A percentile compares a stretch with the other conserved stretches of the same genome.
Evolutionary conservation across 2,888 invertebrate species (phyloP).

Genomic region (Acanthacorydalis orientalis): DNA sequence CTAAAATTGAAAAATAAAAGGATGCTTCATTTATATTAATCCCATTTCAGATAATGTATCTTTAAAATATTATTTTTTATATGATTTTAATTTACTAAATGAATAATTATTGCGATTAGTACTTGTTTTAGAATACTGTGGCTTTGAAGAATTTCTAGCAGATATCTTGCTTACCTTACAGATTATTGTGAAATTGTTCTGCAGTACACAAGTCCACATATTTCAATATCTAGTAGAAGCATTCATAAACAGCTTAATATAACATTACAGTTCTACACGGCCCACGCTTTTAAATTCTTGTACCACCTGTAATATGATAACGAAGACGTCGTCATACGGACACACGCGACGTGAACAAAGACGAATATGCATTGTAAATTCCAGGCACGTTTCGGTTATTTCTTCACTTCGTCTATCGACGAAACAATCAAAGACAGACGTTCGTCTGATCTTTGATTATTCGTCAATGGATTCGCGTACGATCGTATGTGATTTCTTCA

Average conservation of each 20-base stretch:
- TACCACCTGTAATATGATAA: neutral
- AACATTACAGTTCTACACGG: neutral
- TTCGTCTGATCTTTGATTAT: neutral
- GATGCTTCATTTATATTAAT: too few relatives aligned
- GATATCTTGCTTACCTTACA: too few relatives aligned
- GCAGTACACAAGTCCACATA: too few relatives aligned
- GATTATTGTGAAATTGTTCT: too few relatives aligned
- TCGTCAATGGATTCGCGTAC: neutral
- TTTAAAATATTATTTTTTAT: too few relatives aligned
- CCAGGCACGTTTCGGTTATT: neutral
- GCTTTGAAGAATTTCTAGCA: too few relatives aligned
- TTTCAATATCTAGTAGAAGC: neutral
- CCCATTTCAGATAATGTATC: too few relatives aligned
- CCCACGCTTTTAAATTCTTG: neutral
- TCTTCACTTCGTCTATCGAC: neutral
- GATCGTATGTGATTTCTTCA: neutral
- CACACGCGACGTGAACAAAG: neutral
- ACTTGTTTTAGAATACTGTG: too few relatives aligned
- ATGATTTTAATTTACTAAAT: too few relatives aligned
- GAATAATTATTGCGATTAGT: too few relatives aligned
- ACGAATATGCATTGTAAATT: neutral
- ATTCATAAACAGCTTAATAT: neutral
- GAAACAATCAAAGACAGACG: neutral
- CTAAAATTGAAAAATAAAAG: too few relatives aligned
- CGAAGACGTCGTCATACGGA: neutral